phyloP scores from a whole-genome alignment of 2,113 vertebrate species.

The Eira barbara region DNA sequence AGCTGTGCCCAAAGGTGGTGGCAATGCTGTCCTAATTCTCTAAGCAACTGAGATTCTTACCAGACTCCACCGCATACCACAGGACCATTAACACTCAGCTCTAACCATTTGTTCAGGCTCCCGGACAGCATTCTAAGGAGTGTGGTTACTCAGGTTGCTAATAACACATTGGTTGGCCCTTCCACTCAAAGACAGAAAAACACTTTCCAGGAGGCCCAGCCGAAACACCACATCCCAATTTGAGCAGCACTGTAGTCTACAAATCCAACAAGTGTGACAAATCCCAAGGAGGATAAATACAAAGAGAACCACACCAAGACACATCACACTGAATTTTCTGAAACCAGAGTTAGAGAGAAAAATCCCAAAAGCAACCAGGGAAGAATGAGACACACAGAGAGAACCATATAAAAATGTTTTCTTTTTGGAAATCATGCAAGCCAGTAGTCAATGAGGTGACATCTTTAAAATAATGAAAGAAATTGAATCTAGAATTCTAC shows the following conservation, averaged over 20 bases:
- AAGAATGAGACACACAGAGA: background rate
- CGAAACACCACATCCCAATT: background rate
- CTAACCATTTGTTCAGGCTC: background rate
- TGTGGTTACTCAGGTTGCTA: background rate
- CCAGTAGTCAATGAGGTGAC: background rate
- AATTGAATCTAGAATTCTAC: background rate
- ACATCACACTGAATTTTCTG: background rate
- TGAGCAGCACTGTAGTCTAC: background rate
- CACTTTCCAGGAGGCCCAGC: background rate
- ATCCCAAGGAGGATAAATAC: background rate
- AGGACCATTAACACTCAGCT: background rate
- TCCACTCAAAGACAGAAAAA: background rate
- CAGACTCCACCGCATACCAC: background rate
- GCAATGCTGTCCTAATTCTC: background rate
- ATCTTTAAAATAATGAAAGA: fast-evolving
- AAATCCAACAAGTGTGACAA: background rate
- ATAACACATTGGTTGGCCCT: background rate
- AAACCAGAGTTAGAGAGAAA: background rate
- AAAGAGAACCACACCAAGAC: background rate
- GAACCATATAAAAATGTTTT: fast-evolving
- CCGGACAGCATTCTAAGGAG: background rate
- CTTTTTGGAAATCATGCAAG: background rate
- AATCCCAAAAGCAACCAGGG: background rate
- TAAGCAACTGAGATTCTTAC: background rate
- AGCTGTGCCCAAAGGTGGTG: background rate